A percentile compares a stretch with the other conserved stretches of the same genome.
Conservation (phyloP, 2,113 vertebrate species). For the Anolis sagrei region DNA sequence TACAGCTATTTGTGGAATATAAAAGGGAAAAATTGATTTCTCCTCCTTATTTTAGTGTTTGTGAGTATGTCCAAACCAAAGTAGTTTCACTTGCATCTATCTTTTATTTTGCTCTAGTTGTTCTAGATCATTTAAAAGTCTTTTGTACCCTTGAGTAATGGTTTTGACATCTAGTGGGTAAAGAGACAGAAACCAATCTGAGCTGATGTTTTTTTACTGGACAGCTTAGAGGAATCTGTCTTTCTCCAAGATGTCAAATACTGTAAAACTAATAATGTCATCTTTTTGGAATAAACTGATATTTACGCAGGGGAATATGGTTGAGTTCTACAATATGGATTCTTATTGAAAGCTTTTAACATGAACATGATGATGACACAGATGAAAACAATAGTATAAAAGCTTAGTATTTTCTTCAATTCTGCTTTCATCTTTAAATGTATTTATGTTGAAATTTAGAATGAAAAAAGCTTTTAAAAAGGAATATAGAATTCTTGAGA, state of each 20-base stretch:
- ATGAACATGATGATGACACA: background rate
- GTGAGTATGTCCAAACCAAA: background rate
- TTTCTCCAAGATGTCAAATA: background rate
- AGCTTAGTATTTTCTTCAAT: background rate
- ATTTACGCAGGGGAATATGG: conserved; percentile 24
- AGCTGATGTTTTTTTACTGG: conserved; percentile 2
- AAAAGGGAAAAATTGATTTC: background rate
- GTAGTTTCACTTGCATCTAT: background rate
- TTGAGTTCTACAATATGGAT: conserved; percentile 16
- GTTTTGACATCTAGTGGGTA: background rate
- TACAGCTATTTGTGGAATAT: background rate
- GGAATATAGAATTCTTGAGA: background rate
- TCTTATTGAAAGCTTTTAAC: background rate
- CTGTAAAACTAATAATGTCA: conserved; percentile 15
- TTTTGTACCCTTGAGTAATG: conserved; percentile 26
- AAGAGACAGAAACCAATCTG: background rate
- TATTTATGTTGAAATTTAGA: background rate
- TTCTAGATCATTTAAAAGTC: background rate
- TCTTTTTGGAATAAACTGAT: conserved; percentile 10
- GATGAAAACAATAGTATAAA: background rate
- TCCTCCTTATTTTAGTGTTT: background rate
- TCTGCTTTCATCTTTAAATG: background rate
- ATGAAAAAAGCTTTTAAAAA: background rate
- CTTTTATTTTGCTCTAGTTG: background rate
- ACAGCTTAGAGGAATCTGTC: conserved; percentile 15